phyloP scores from a whole-genome alignment of 2,888 invertebrate genomes.

The Urechis unicinctus region DNA sequence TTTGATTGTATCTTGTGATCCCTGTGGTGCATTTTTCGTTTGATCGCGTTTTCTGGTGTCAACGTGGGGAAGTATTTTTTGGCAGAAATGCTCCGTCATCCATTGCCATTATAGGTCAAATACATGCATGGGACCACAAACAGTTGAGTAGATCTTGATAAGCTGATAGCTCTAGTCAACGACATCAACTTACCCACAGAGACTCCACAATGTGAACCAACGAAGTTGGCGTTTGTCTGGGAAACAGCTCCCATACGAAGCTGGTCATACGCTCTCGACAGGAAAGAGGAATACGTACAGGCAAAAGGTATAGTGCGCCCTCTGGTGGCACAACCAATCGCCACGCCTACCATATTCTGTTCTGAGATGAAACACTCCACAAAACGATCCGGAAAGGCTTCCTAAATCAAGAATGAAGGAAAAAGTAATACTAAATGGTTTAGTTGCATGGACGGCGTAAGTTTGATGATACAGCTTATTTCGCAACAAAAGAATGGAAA shows the following conservation, averaged over 20 bases:
- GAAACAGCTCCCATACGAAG: slow-evolving; percentile 99
- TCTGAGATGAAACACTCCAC: slow-evolving; percentile 99
- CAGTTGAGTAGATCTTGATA: not conserved
- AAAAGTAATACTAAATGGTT: too few species aligned
- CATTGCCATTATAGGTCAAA: too few species aligned
- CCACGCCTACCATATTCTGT: slow-evolving; percentile 91
- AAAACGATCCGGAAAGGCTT: slow-evolving; percentile 63
- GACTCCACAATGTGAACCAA: slow-evolving; percentile 94
- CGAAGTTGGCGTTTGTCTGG: slow-evolving; percentile 93
- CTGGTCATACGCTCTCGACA: slow-evolving; percentile 88
- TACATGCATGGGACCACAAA: too few species aligned
- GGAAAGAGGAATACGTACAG: slow-evolving; percentile 97
- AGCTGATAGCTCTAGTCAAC: not conserved
- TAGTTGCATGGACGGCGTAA: too few species aligned
- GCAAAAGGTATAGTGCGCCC: slow-evolving; percentile 88
- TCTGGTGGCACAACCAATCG: slow-evolving; percentile 88
- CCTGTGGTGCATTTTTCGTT: too few species aligned
- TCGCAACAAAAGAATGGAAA: too few species aligned
- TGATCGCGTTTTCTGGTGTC: too few species aligned
- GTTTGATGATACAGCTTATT: too few species aligned
- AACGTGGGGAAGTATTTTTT: too few species aligned
- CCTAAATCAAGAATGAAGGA: too few species aligned
- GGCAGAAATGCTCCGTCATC: too few species aligned
- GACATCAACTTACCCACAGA: slow-evolving; percentile 69
- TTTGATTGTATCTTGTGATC: too few species aligned